phyloP scores from a whole-genome alignment of 1,140 invertebrate species.

The Temnothorax nylanderi region DNA sequence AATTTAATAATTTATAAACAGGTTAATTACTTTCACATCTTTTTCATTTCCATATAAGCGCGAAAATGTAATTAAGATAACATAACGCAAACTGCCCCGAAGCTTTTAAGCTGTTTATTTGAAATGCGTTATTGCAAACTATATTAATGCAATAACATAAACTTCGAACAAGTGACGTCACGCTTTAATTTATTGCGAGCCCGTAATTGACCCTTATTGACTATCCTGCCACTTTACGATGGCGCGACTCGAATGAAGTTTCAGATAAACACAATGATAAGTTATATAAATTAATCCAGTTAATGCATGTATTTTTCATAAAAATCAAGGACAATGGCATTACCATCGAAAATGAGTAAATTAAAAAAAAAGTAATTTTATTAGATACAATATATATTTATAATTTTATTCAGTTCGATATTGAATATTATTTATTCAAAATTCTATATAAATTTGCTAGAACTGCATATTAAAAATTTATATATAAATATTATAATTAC shows the following conservation, averaged over 20 bases:
- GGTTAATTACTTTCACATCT: not conserved
- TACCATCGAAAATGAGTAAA: not conserved
- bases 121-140: conserved; percentile 13
- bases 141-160: not conserved
- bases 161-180: conserved; percentile 62
- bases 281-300: not conserved
- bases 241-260: not conserved
- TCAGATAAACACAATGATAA: not conserved
- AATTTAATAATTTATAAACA: not conserved
- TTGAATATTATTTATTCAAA: too few relatives aligned
- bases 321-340: not conserved
- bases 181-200: conserved; percentile 59
- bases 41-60: not conserved
- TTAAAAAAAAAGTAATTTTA: conserved; percentile 1
- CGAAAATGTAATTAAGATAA: not conserved
- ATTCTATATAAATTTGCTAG: not conserved
- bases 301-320: not conserved
- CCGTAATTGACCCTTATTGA: conserved; percentile 61
- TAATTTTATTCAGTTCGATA: not conserved
- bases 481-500: not conserved
- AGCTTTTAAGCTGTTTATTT: not conserved
- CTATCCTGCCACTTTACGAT: conserved; percentile 11
- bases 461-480: not conserved
- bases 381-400: not conserved
- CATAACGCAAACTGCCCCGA: not conserved